phyloP scores from a whole-genome alignment of 2,113 vertebrate species.

The Ptilonorhynchus violaceus region DNA sequence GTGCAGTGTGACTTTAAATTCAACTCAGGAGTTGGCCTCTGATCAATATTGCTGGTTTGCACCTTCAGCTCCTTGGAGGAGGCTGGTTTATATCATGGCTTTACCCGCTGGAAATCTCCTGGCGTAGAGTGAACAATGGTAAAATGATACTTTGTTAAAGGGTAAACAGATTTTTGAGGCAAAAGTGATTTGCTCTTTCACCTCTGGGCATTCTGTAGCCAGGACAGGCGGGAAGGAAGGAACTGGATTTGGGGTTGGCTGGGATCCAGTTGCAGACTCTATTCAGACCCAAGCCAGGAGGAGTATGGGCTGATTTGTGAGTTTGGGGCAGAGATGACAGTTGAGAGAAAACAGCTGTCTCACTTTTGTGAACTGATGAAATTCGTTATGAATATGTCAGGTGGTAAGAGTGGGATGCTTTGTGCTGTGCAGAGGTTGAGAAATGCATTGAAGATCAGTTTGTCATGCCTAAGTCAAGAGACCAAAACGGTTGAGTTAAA shows the following conservation, averaged over 20 bases:
- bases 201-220: background rate
- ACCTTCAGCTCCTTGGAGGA: background rate
- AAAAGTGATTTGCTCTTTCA: conserved; percentile 6
- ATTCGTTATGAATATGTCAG: background rate
- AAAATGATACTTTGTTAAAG: background rate
- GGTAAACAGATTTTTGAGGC: background rate
- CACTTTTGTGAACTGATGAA: background rate
- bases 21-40: background rate
- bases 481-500: background rate
- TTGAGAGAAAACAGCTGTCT: background rate
- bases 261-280: background rate
- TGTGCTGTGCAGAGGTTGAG: background rate
- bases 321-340: background rate
- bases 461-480: background rate
- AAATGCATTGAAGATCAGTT: background rate
- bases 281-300: background rate
- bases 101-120: background rate
- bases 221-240: background rate
- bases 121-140: background rate
- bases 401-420: background rate
- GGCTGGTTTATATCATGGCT: background rate
- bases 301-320: background rate
- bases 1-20: background rate
- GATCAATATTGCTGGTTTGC: background rate
- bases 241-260: conserved; percentile 9